Evolutionary conservation across 2,797 vertebrate genomes (phyloP).

Genomic region (Onychomys arenicola): DNA sequence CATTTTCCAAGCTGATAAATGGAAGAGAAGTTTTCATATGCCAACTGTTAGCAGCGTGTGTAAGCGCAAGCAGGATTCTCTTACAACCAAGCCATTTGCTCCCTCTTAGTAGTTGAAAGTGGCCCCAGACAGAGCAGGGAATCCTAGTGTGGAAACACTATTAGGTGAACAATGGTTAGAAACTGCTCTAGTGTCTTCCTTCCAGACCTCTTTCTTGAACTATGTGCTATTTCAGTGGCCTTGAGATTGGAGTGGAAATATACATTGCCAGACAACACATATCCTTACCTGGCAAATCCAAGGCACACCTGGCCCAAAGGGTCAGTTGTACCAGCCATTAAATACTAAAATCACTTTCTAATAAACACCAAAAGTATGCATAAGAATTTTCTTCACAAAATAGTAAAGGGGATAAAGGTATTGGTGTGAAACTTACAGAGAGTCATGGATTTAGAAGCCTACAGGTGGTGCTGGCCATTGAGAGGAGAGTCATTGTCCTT

Average conservation of each 20-base stretch:
- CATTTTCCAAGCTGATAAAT: not conserved
- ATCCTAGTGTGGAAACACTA: not conserved
- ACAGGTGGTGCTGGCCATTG: too few relatives aligned
- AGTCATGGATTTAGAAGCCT: too few relatives aligned
- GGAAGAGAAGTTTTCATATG: not conserved
- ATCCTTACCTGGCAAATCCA: not conserved
- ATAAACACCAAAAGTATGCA: not conserved
- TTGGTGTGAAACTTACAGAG: not conserved
- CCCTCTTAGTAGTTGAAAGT: not conserved
- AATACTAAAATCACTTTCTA: not conserved
- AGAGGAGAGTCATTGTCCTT: too few relatives aligned
- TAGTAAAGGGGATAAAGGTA: not conserved
- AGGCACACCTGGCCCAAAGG: not conserved
- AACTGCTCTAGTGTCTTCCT: not conserved
- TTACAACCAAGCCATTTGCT: not conserved
- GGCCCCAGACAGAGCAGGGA: not conserved
- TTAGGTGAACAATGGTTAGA: not conserved
- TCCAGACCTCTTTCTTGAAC: not conserved
- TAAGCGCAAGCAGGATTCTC: not conserved
- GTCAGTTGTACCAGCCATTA: not conserved
- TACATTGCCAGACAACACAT: not conserved
- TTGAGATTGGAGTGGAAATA: not conserved
- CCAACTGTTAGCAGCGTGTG: not conserved
- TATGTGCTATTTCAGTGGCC: not conserved
- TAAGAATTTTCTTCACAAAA: slow-evolving; percentile 12